These are phyloP conservation scores for Sarcoramphus papa DNA, from an alignment of 2,797 vertebrate species.

Conservation along the genomic window DNA sequence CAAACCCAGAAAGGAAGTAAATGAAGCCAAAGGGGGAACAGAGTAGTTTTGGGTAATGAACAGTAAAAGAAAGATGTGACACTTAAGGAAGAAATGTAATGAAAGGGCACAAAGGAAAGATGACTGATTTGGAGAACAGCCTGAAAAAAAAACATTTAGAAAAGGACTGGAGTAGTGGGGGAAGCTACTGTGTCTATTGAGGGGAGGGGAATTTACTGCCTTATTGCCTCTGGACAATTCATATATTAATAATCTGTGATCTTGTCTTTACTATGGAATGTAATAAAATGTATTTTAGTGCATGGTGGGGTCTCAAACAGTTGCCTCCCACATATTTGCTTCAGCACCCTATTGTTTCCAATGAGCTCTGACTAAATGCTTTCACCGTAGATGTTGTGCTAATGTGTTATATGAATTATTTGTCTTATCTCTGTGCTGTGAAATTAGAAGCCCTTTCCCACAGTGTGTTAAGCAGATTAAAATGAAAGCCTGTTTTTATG, in stretches of 20 bases:
- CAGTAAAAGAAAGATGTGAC: constrained; percentile 28
- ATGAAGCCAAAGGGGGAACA: constrained; percentile 19
- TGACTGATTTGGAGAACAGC: constrained; percentile 12
- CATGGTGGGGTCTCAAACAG: not conserved
- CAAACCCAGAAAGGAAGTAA: constrained; percentile 59
- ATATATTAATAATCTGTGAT: not conserved
- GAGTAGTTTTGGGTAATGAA: constrained; percentile 41
- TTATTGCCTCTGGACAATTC: not conserved
- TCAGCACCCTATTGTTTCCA: constrained; percentile 33
- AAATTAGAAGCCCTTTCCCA: constrained; percentile 72
- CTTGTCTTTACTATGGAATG: not conserved
- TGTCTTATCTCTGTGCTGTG: constrained; percentile 69
- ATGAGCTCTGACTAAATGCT: constrained; percentile 22
- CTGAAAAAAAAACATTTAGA: not conserved
- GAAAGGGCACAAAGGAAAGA: constrained; percentile 29
- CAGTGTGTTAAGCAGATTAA: constrained; percentile 71
- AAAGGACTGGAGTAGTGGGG: not conserved
- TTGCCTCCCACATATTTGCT: not conserved
- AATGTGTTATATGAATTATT: constrained; percentile 64
- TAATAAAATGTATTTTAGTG: not conserved
- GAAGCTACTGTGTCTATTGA: not conserved
- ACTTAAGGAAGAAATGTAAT: constrained; percentile 35
- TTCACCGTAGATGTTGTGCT: constrained; percentile 26
- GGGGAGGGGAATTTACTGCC: not conserved
- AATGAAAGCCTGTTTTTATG: constrained; percentile 68